Conservation (phyloP, 2,113 vertebrate species). For the Phodopus roborovskii region DNA sequence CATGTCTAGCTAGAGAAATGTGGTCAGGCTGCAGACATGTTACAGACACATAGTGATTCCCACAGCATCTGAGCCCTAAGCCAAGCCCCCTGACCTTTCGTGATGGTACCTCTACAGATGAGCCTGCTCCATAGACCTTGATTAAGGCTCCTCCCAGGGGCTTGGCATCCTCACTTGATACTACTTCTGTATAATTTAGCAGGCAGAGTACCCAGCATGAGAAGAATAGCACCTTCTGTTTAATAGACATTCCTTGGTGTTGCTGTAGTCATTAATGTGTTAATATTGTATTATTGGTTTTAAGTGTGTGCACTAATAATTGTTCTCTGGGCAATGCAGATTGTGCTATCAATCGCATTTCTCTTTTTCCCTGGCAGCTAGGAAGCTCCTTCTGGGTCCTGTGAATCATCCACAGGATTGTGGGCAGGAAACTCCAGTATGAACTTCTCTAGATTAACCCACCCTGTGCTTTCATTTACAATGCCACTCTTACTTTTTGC, state of each 20-base stretch:
- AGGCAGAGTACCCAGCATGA: neutral
- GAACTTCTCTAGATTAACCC: neutral
- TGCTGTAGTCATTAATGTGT: neutral
- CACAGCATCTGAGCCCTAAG: neutral
- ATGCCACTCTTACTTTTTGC: neutral
- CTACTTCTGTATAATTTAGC: neutral
- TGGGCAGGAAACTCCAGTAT: neutral
- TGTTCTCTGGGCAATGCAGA: neutral
- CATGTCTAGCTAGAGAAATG: neutral
- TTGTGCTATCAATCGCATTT: neutral
- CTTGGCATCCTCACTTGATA: neutral
- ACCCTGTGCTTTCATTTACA: neutral
- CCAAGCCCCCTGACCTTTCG: accelerated
- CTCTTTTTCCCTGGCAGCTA: neutral
- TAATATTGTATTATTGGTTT: neutral
- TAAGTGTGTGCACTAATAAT: neutral
- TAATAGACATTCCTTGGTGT: neutral
- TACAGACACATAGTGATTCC: neutral
- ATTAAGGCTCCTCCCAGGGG: neutral
- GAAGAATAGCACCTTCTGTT: accelerated
- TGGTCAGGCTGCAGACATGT: neutral
- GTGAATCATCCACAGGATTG: accelerated
- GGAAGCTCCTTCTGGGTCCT: neutral
- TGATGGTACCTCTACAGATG: neutral
- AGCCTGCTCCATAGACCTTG: neutral